Percentiles rank a stretch among this genome's conserved stretches.
Evolutionary conservation across 2,888 invertebrate species (phyloP).

Genomic region (Phymatocera aterrima): DNA sequence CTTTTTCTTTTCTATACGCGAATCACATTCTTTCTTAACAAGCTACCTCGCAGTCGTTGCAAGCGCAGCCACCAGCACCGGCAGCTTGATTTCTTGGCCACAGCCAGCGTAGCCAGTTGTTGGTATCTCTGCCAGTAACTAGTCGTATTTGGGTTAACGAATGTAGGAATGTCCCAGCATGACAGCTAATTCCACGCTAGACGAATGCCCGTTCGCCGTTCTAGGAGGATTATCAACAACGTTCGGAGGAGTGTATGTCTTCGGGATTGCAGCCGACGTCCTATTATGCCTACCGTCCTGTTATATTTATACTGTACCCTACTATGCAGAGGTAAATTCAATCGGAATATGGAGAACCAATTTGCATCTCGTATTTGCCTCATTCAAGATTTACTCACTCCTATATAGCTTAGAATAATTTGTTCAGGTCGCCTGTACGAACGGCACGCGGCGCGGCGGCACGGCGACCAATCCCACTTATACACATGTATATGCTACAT

Average conservation of each 20-base stretch:
- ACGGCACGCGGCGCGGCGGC: background rate
- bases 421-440: slow-evolving; percentile 27
- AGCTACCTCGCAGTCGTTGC: slow-evolving; percentile 50
- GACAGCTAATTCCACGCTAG: slow-evolving; percentile 63
- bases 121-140: slow-evolving; percentile 56
- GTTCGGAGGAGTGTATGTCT: background rate
- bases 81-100: background rate
- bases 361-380: slow-evolving; percentile 49
- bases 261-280: slow-evolving; percentile 22
- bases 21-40: slow-evolving; percentile 68
- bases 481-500: no score
- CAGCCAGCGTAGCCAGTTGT: slow-evolving; percentile 51
- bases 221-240: slow-evolving; percentile 33
- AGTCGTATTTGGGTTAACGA: slow-evolving; percentile 70
- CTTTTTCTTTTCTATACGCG: slow-evolving; percentile 37
- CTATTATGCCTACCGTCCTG: background rate
- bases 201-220: slow-evolving; percentile 47
- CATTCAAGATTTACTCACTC: slow-evolving; percentile 47
- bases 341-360: slow-evolving; percentile 46
- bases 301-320: background rate
- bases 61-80: background rate
- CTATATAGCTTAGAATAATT: slow-evolving; percentile 46
- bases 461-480: slow-evolving; percentile 12
- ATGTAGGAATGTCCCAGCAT: slow-evolving; percentile 68
- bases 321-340: slow-evolving; percentile 32